A percentile compares a stretch with the other conserved stretches of the same genome.
phyloP scores from a whole-genome alignment of 92 coral and sea anemone genomes.

The Micromussa lordhowensis region DNA sequence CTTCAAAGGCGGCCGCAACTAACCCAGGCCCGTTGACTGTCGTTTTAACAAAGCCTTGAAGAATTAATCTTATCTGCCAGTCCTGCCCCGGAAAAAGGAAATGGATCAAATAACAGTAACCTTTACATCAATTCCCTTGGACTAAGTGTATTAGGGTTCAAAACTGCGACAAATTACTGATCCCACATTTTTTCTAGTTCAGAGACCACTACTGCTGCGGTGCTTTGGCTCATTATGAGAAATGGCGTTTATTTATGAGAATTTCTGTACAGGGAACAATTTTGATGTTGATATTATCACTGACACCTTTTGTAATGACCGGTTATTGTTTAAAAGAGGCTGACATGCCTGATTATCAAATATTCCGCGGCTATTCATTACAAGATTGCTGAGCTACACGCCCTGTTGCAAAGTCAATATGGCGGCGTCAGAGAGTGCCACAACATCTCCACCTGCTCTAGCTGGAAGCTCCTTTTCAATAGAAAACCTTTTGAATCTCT shows the following conservation, averaged over 20 bases:
- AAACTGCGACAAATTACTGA: background rate
- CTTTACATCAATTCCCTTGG: constrained; percentile 3
- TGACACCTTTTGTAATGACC: constrained; percentile 7
- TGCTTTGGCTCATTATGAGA: background rate
- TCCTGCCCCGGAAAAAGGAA: background rate
- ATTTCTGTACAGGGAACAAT: background rate
- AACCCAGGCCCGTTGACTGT: background rate
- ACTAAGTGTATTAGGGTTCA: constrained; percentile 1
- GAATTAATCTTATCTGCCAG: background rate
- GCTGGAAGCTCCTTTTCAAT: constrained; percentile 9
- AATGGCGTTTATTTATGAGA: background rate
- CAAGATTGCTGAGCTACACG: constrained; percentile 6
- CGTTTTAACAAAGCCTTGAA: background rate
- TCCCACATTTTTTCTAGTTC: background rate
- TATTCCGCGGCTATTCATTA: background rate
- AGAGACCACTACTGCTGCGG: background rate
- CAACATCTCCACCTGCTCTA: background rate
- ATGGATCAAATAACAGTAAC: background rate
- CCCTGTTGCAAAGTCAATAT: constrained; percentile 11
- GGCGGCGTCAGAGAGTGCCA: constrained; percentile 24
- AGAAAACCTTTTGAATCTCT: constrained; percentile 6
- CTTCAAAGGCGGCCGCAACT: background rate
- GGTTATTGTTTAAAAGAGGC: background rate
- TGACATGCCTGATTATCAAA: background rate
- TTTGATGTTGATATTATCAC: background rate